Conservation (phyloP, 2,113 vertebrate species). For the Heterotilapia buettikoferi region DNA sequence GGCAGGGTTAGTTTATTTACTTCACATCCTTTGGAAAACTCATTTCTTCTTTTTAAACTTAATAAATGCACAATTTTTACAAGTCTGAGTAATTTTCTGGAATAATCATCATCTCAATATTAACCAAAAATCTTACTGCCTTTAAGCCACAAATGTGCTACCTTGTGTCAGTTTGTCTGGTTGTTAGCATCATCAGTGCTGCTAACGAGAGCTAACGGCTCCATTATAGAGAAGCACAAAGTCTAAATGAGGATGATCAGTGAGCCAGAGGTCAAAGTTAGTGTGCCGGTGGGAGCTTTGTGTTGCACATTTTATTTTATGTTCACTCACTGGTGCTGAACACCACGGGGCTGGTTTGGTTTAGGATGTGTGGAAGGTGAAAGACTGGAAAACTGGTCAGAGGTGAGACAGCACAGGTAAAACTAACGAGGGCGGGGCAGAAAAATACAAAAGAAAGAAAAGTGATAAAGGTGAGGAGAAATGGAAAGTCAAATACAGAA, state of each 20-base stretch:
- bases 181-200: background rate
- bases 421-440: fast-evolving
- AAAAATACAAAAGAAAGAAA: fast-evolving
- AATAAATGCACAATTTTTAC: background rate
- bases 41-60: background rate
- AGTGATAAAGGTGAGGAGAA: background rate
- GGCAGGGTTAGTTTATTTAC: fast-evolving
- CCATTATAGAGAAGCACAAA: background rate
- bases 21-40: background rate
- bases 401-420: background rate
- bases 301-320: background rate
- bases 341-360: background rate
- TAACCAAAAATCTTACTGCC: background rate
- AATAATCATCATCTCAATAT: background rate
- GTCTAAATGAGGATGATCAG: fast-evolving
- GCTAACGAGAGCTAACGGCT: background rate
- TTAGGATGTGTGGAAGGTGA: background rate
- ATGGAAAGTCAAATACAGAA: background rate
- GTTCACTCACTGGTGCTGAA: background rate
- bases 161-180: background rate
- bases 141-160: background rate
- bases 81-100: background rate
- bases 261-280: background rate
- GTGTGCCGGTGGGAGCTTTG: background rate
- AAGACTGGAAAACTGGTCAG: background rate